Evolutionary conservation across 2,113 vertebrate genomes (phyloP).

Genomic region (Odontesthes bonariensis): DNA sequence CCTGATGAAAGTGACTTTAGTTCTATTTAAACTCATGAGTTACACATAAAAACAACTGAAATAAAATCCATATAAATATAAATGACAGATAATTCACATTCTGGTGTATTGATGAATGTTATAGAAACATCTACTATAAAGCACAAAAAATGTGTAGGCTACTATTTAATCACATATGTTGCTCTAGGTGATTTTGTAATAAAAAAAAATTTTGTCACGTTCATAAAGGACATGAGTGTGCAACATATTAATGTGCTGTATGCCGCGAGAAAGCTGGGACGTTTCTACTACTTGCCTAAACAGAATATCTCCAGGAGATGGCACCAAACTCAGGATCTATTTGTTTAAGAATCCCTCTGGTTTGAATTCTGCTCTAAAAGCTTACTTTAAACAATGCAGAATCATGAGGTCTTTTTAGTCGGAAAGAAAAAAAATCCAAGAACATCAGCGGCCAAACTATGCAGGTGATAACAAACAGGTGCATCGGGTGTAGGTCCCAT

Average conservation of each 20-base stretch:
- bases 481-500: neutral
- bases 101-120: too few relatives aligned
- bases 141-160: too few relatives aligned
- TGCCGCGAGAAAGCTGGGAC: neutral
- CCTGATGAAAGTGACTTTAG: too few relatives aligned
- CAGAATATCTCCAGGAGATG: slow-evolving; percentile 13
- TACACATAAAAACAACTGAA: neutral
- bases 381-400: too few relatives aligned
- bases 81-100: too few relatives aligned
- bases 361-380: neutral
- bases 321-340: slow-evolving; percentile 6
- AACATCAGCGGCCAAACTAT: neutral
- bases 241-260: neutral
- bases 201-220: neutral
- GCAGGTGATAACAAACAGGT: neutral
- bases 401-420: too few relatives aligned
- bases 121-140: too few relatives aligned
- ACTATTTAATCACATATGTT: too few relatives aligned
- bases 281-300: neutral
- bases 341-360: neutral
- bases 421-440: too few relatives aligned
- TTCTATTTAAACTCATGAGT: neutral
- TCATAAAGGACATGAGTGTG: neutral
- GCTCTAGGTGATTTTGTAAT: neutral
- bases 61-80: too few relatives aligned